These are phyloP conservation scores for Chelonia mydas DNA, from an alignment of 2,797 vertebrate genomes.

Conservation along the genomic window DNA sequence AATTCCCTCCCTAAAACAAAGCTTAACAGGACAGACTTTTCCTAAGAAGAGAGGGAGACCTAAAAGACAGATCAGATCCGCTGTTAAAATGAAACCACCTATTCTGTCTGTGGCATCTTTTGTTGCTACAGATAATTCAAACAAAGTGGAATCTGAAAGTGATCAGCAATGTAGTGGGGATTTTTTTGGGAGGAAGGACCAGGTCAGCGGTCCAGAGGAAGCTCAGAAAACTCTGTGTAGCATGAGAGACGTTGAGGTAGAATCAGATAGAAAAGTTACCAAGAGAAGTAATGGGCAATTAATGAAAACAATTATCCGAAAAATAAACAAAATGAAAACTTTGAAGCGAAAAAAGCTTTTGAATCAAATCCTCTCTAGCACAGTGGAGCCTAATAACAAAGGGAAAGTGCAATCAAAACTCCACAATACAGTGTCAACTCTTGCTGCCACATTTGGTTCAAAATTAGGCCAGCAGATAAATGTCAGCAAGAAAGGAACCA, in stretches of 20 bases:
- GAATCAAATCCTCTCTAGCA: constrained; percentile 88
- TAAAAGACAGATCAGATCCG: constrained; percentile 90
- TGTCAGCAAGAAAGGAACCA: constrained; percentile 98
- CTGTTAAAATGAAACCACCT: constrained; percentile 92
- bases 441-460: constrained; percentile 94
- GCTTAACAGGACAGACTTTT: constrained; percentile 79
- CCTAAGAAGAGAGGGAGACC: constrained; percentile 94
- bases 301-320: constrained; percentile 94
- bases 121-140: constrained; percentile 83
- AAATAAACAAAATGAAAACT: constrained; percentile 98
- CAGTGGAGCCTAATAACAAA: constrained; percentile 81
- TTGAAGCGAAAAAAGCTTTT: constrained; percentile 94
- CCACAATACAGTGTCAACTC: constrained; percentile 87
- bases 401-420: constrained; percentile 85
- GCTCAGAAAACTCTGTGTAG: constrained; percentile 74
- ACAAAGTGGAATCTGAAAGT: constrained; percentile 74
- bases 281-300: constrained; percentile 92
- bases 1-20: constrained; percentile 83
- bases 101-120: constrained; percentile 87
- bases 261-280: constrained; percentile 86
- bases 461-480: constrained; percentile 97
- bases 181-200: constrained; percentile 79
- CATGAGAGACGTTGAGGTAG: constrained; percentile 77
- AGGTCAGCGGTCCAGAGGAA: constrained; percentile 72
- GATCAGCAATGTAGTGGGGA: constrained; percentile 76